phyloP scores from a whole-genome alignment of 2,888 invertebrate species.

The Priocnemis perturbator region DNA sequence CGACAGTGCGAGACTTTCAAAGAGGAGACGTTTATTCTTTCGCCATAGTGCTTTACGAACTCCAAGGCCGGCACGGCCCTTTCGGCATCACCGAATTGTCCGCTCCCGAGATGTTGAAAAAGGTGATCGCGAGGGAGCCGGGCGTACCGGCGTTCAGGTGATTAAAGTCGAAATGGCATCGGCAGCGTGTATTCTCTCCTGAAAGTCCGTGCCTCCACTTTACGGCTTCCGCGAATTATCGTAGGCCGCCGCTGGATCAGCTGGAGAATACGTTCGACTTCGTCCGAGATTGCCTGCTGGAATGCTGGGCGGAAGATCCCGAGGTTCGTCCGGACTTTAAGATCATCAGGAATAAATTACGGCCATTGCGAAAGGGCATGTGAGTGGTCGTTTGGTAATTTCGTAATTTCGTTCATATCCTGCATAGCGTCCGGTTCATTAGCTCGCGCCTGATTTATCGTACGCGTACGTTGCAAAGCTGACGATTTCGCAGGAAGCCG shows the following conservation, averaged over 20 bases:
- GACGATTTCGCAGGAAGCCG: slow-evolving; percentile 82
- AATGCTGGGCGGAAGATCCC: slow-evolving; percentile 91
- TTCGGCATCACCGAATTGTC: slow-evolving; percentile 84
- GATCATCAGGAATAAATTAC: slow-evolving; percentile 84
- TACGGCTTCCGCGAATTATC: slow-evolving; percentile 44
- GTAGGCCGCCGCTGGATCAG: slow-evolving; percentile 87
- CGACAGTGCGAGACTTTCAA: slow-evolving; percentile 77
- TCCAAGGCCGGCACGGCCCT: slow-evolving; percentile 90
- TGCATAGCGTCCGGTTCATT: neutral
- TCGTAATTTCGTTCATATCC: slow-evolving; percentile 8
- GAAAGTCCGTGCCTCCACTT: slow-evolving; percentile 21
- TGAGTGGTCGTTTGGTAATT: slow-evolving; percentile 75
- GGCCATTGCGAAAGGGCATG: slow-evolving; percentile 93
- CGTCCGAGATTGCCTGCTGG: slow-evolving; percentile 88
- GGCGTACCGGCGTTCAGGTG: slow-evolving; percentile 79
- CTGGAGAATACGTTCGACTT: slow-evolving; percentile 90
- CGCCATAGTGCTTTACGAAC: slow-evolving; percentile 90
- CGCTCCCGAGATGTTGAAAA: slow-evolving; percentile 81
- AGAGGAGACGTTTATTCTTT: slow-evolving; percentile 92
- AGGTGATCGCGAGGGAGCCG: slow-evolving; percentile 77
- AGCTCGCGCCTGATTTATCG: neutral
- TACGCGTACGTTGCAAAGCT: neutral
- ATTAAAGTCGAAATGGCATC: slow-evolving; percentile 36
- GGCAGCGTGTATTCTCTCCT: neutral
- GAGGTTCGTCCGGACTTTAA: slow-evolving; percentile 91